Base-by-base conservation (phyloP, 1,140 invertebrate genomes). In the Melitaea cinxia region DNA sequence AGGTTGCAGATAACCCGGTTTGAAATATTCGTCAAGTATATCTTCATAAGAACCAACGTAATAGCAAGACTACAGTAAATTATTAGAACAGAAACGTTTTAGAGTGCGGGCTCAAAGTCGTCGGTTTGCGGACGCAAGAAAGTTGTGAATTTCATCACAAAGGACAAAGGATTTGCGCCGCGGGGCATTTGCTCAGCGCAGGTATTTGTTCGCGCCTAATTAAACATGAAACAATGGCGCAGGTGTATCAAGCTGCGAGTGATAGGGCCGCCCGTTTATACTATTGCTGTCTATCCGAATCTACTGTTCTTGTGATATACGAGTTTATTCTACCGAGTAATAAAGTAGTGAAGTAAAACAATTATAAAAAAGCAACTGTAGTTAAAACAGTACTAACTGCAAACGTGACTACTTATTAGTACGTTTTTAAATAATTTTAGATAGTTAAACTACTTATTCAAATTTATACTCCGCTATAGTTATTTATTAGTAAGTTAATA, bases 151-250 rank as follows among this genome's bases (percentile, higher is more conserved):
- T 86, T 75, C 75, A 78, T 80, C 76, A 82, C 82, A 85, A 86
- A 88, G 83, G 82, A 88, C 85, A 88, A 88, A 88, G 82, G 82
- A 75, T 72, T 65, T 60, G 52, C 65, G 73, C 83, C 80, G 61
- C 66, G 65, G 83, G 85, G 74, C 78, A 88, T 88, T 86, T 85
- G 82, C 70, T 78, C 82, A 80, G 66, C 68, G 76, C 57, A 77
- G 77, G 81, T 86, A 86, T 88, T 88, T 86, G 82, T 82, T 86
- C 80, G 70, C 78, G 82, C 82, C 82, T 86, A 86, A 88, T 88
- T 88, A 88, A 88, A 88, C 82, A 88, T 70, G 80, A 75, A 82
- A 81, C 80, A 77, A 69, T 80, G 71, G 71, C 15, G 67, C 77
- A 81, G 76, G 75, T 75, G 72, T 68, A 75, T 69, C 68, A 72